phyloP scores from a whole-genome alignment of 2,113 vertebrate genomes.

The Poeciliopsis turrubarensis region DNA sequence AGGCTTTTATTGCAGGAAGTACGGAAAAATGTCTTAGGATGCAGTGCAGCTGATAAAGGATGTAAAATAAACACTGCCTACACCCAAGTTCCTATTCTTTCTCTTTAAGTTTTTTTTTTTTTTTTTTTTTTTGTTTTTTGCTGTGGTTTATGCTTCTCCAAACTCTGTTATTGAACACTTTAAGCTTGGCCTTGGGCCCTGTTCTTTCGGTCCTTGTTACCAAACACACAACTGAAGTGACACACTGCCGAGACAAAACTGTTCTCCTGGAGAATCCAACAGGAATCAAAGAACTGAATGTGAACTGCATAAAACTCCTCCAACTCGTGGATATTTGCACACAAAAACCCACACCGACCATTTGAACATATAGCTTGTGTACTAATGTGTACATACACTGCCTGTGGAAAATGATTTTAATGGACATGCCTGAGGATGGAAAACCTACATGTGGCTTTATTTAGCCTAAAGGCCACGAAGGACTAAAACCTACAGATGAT shows the following conservation, averaged over 20 bases:
- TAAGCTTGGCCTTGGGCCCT: constrained; percentile 12
- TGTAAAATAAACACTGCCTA: constrained; percentile 43
- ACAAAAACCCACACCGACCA: not conserved
- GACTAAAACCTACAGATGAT: constrained; percentile 31
- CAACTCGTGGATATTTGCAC: constrained; percentile 16
- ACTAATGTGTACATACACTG: constrained; percentile 20
- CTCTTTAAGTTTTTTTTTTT: too few relatives aligned
- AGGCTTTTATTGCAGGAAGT: not conserved
- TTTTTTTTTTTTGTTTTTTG: not conserved
- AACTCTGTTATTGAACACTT: constrained; percentile 30
- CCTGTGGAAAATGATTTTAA: constrained; percentile 6
- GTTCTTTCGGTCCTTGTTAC: constrained; percentile 35
- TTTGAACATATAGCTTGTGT: constrained; percentile 19
- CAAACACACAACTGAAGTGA: constrained; percentile 39
- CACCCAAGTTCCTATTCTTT: constrained; percentile 13
- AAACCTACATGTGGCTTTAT: constrained; percentile 9
- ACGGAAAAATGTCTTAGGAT: constrained; percentile 13
- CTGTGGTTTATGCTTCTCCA: constrained; percentile 28
- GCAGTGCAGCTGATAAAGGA: constrained; percentile 1
- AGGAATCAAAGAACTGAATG: constrained; percentile 12
- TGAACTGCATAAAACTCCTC: constrained; percentile 11
- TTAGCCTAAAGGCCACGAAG: constrained; percentile 17
- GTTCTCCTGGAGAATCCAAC: constrained; percentile 20
- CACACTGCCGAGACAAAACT: constrained; percentile 12
- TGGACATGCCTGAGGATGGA: constrained; percentile 11